phyloP scores from a whole-genome alignment of 2,113 vertebrate genomes.

The Barnardius zonarius region DNA sequence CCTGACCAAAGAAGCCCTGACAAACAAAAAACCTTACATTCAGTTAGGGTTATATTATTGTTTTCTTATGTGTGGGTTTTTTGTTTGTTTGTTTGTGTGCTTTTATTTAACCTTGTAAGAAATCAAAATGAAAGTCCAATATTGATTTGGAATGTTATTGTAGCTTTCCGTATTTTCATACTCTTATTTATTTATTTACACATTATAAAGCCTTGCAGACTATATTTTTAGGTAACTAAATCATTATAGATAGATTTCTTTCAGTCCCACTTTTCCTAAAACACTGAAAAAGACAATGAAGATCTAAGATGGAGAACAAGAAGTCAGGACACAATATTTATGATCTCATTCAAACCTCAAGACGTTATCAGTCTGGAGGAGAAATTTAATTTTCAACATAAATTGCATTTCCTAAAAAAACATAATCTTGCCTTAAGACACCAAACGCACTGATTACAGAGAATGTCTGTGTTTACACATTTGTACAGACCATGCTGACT shows the following conservation, averaged over 20 bases:
- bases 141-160: not conserved
- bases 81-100: not conserved
- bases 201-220: not conserved
- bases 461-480: constrained; percentile 87
- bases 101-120: not conserved
- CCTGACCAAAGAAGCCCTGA: not conserved
- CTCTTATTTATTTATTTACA: not conserved
- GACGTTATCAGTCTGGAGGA: constrained; percentile 77
- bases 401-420: constrained; percentile 87
- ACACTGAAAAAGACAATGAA: constrained; percentile 29
- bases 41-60: not conserved
- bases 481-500: constrained; percentile 79
- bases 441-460: constrained; percentile 79
- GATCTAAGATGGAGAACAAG: constrained; percentile 52
- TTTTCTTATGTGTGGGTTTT: not conserved
- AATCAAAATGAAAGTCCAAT: not conserved
- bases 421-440: constrained; percentile 85
- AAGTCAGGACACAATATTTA: constrained; percentile 69
- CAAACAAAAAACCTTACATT: not conserved
- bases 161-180: not conserved
- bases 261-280: not conserved
- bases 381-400: constrained; percentile 81
- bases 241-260: not conserved
- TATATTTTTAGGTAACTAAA: not conserved
- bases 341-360: constrained; percentile 74